These are phyloP conservation scores for Campylomormyrus numenius DNA, from an alignment of 2,113 vertebrate species.

Conservation along the genomic window DNA sequence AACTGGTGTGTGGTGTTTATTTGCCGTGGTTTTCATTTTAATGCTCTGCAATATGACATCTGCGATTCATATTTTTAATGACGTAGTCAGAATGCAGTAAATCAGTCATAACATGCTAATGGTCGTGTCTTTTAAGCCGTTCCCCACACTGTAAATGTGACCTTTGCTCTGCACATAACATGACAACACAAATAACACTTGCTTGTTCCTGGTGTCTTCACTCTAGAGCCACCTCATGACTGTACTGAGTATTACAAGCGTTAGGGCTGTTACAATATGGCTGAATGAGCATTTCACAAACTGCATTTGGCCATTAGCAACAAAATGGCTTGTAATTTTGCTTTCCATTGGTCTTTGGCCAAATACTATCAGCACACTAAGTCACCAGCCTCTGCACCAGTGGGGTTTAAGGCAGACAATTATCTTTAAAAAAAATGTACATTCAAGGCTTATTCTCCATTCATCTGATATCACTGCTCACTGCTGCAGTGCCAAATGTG, in stretches of 20 bases:
- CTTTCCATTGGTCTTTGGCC: neutral
- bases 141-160: neutral
- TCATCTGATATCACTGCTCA: neutral
- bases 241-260: neutral
- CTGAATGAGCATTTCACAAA: neutral
- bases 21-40: neutral
- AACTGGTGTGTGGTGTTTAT: conserved; percentile 61
- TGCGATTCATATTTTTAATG: neutral
- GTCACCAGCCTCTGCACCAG: neutral
- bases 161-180: neutral
- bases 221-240: neutral
- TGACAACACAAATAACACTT: neutral
- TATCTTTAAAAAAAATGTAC: neutral
- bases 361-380: neutral
- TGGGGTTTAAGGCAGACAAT: neutral
- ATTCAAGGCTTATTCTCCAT: neutral
- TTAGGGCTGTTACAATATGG: neutral
- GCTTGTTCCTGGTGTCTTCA: neutral
- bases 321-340: neutral
- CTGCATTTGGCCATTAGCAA: neutral
- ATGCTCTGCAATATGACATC: neutral
- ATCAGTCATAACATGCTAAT: neutral
- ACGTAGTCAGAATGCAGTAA: neutral
- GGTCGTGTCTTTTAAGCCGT: neutral
- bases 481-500: neutral